phyloP scores from a whole-genome alignment of 1,140 invertebrate species.

The Pseudobourletiella spinata region DNA sequence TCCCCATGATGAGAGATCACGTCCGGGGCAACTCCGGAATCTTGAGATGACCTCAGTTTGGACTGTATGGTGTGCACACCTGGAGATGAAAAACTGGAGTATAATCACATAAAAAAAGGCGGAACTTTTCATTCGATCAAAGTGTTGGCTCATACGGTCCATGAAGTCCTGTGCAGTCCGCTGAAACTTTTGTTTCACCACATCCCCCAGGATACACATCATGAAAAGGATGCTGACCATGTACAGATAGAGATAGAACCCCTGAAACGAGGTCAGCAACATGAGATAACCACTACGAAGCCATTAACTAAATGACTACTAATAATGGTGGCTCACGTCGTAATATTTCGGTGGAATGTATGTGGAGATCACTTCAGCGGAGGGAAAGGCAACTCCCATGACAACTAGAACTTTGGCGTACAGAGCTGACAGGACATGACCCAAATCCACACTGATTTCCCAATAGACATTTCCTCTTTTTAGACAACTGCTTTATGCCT shows the following conservation, averaged over 20 bases:
- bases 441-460: conserved; percentile 59
- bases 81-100: neutral
- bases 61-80: neutral
- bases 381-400: conserved; percentile 87
- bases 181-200: conserved; percentile 22
- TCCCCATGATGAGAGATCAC: neutral
- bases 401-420: conserved; percentile 90
- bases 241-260: conserved; percentile 76
- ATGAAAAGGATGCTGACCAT: conserved; percentile 65
- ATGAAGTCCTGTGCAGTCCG: conserved; percentile 15
- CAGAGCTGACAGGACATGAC: conserved; percentile 77
- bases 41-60: neutral
- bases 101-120: neutral
- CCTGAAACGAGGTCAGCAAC: conserved; percentile 47
- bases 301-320: no score
- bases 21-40: conserved; percentile 6
- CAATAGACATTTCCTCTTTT: neutral
- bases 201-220: conserved; percentile 60
- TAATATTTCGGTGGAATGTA: conserved; percentile 82
- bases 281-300: neutral
- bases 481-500: neutral
- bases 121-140: no score
- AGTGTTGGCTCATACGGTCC: conserved; percentile 9
- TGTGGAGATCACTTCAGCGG: conserved; percentile 80
- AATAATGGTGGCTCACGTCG: no score